phyloP scores from a whole-genome alignment of 2,797 vertebrate species.

The Euphonia xanthogaster region DNA sequence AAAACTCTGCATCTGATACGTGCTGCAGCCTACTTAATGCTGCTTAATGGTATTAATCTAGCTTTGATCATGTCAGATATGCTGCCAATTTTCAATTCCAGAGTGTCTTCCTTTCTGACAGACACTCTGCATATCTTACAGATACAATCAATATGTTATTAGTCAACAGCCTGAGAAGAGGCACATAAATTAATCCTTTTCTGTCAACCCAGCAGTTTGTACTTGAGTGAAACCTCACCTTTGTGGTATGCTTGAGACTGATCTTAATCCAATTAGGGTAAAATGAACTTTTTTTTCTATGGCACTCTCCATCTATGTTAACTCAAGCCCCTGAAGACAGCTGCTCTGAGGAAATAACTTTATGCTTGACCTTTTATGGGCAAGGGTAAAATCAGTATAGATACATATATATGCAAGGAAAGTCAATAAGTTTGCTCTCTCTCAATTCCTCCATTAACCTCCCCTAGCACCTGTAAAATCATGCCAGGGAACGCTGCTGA shows the following conservation, averaged over 20 bases:
- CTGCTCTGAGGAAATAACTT: slow-evolving; percentile 63
- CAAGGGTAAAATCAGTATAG: slow-evolving; percentile 66
- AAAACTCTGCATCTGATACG: slow-evolving; percentile 27
- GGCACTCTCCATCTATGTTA: slow-evolving; percentile 57
- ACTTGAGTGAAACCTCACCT: slow-evolving; percentile 63
- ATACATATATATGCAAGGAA: not conserved
- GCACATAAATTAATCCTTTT: slow-evolving; percentile 88
- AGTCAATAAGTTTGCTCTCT: slow-evolving; percentile 38
- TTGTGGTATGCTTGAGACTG: slow-evolving; percentile 52
- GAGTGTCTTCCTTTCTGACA: slow-evolving; percentile 75
- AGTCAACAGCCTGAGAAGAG: slow-evolving; percentile 87
- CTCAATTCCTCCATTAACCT: slow-evolving; percentile 10
- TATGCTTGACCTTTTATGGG: slow-evolving; percentile 63
- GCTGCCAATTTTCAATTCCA: slow-evolving; percentile 80
- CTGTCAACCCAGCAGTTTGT: slow-evolving; percentile 80
- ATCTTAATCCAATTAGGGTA: slow-evolving; percentile 78
- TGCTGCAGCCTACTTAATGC: slow-evolving; percentile 4
- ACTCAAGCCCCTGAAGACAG: slow-evolving; percentile 63
- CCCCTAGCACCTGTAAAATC: not conserved
- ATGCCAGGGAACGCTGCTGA: not conserved
- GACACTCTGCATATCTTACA: slow-evolving; percentile 87
- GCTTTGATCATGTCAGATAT: slow-evolving; percentile 76
- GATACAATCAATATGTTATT: slow-evolving; percentile 92
- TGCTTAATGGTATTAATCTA: slow-evolving; percentile 79
- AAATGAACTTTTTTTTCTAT: slow-evolving; percentile 74